Percentiles rank a stretch among this genome's conserved stretches.
Conservation (phyloP, 2,797 vertebrate genomes). For the Centropyge bicolor region DNA sequence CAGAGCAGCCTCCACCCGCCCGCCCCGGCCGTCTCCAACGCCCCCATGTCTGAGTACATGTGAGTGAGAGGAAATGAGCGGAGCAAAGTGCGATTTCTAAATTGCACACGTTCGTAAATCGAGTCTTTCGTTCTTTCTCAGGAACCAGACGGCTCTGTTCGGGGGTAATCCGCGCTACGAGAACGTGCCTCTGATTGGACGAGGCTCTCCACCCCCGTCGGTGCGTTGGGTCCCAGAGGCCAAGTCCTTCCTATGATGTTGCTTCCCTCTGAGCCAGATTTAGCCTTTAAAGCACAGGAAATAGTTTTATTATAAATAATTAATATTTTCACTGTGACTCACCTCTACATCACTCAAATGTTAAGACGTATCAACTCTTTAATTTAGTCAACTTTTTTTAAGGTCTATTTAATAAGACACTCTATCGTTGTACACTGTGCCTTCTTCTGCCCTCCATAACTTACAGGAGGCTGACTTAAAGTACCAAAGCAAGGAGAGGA, state of each 20-base stretch:
- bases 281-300: constrained; percentile 37
- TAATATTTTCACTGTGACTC: not conserved
- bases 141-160: constrained; percentile 94
- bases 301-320: constrained; percentile 18
- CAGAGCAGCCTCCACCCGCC: constrained; percentile 94
- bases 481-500: constrained; percentile 50
- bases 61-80: constrained; percentile 68
- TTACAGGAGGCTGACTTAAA: constrained; percentile 4
- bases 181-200: constrained; percentile 95
- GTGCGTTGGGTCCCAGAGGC: constrained; percentile 86
- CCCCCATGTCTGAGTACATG: constrained; percentile 94
- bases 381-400: not conserved
- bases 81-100: not conserved
- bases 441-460: constrained; percentile 37
- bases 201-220: constrained; percentile 95
- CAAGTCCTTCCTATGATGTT: constrained; percentile 70
- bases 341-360: not conserved
- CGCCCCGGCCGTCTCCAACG: constrained; percentile 87
- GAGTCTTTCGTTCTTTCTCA: constrained; percentile 59
- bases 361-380: not conserved
- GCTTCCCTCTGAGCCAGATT: constrained; percentile 29
- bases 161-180: constrained; percentile 95
- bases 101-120: not conserved
- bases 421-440: not conserved
- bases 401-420: constrained; percentile 15